Evolutionary conservation across 2,113 vertebrate genomes (phyloP).

Genomic region (Ellobius talpinus): DNA sequence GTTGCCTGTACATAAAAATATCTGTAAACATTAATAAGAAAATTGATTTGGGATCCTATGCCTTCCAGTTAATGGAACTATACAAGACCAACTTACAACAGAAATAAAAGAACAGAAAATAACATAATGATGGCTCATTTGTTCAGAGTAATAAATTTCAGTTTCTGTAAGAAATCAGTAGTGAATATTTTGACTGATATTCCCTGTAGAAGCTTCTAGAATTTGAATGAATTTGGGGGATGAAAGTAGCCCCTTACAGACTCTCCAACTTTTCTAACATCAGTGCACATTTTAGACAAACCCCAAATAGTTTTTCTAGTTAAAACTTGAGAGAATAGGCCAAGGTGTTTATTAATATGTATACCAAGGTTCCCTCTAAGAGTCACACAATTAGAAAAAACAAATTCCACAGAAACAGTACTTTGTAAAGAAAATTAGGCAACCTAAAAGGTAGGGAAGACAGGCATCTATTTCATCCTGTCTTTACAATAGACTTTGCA

Average conservation of each 20-base stretch:
- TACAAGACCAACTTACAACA: constrained; percentile 27
- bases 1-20: not conserved
- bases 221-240: constrained; percentile 24
- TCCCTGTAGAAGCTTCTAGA: constrained; percentile 52
- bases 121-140: constrained; percentile 59
- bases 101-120: constrained; percentile 36
- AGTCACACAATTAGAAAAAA: constrained; percentile 41
- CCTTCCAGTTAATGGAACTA: not conserved
- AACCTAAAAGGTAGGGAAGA: constrained; percentile 22
- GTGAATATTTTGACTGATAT: constrained; percentile 63
- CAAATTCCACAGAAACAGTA: not conserved
- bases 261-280: constrained; percentile 35
- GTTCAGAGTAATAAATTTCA: constrained; percentile 22
- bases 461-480: constrained; percentile 44
- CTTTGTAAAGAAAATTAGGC: constrained; percentile 54
- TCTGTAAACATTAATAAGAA: constrained; percentile 60
- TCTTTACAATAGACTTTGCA: constrained; percentile 56
- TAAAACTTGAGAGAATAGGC: constrained; percentile 31
- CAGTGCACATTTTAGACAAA: constrained; percentile 37
- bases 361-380: not conserved
- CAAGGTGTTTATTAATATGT: constrained; percentile 20
- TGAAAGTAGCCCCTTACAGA: constrained; percentile 55
- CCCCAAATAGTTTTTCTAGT: not conserved
- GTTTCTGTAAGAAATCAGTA: constrained; percentile 49
- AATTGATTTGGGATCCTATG: constrained; percentile 28